Evolutionary conservation across 2,888 invertebrate species (phyloP).

Genomic region (Pandemis cinnamomeana): DNA sequence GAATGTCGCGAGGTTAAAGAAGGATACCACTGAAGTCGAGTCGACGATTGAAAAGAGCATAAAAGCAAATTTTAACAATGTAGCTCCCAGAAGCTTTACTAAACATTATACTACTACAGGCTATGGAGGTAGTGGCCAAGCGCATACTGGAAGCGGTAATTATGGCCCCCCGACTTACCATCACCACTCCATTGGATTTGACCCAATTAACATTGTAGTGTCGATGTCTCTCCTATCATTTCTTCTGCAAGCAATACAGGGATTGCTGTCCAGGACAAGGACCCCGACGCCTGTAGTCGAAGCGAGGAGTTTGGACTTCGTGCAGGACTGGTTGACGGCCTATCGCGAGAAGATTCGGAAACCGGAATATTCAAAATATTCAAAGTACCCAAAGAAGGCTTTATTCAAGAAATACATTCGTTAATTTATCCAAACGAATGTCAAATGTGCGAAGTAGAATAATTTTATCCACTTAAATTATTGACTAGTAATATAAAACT

Average conservation of each 20-base stretch:
- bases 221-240: slow-evolving; percentile 79
- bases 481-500: background rate
- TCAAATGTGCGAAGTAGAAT: background rate
- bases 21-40: slow-evolving; percentile 30
- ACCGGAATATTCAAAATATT: slow-evolving; percentile 48
- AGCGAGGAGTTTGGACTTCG: slow-evolving; percentile 62
- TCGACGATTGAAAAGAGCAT: slow-evolving; percentile 48
- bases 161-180: slow-evolving; percentile 70
- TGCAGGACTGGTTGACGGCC: slow-evolving; percentile 64
- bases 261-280: slow-evolving; percentile 68
- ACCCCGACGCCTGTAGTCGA: slow-evolving; percentile 73
- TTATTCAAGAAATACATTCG: slow-evolving; percentile 55
- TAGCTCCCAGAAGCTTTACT: slow-evolving; percentile 64
- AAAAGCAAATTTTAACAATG: slow-evolving; percentile 46
- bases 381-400: slow-evolving; percentile 60
- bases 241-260: slow-evolving; percentile 76
- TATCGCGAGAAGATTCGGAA: slow-evolving; percentile 56
- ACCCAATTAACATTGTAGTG: slow-evolving; percentile 79
- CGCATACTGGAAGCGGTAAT: slow-evolving; percentile 52
- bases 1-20: slow-evolving; percentile 20
- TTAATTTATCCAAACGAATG: slow-evolving; percentile 40
- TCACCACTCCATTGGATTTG: slow-evolving; percentile 81
- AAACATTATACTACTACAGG: slow-evolving; percentile 66
- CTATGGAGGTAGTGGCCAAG: slow-evolving; percentile 60
- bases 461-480: slow-evolving; percentile 41